These are phyloP conservation scores for Helarctos malayanus DNA, from an alignment of 2,797 vertebrate genomes.

Conservation along the genomic window DNA sequence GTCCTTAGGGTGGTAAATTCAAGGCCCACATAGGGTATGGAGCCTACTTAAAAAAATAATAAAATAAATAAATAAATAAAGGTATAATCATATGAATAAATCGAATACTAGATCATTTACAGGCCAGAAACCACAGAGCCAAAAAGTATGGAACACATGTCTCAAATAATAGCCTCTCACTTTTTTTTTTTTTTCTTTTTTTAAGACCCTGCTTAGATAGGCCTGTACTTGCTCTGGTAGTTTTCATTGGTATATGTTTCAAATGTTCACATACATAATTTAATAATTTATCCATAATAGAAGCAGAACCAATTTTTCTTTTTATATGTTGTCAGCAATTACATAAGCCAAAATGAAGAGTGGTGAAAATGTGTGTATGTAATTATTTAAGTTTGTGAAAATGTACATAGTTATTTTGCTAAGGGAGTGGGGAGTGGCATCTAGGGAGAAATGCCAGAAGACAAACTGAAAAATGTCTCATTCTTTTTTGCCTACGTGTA, in stretches of 20 bases:
- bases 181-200: not conserved
- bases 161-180: not conserved
- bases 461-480: not conserved
- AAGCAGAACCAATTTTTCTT: conserved; percentile 31
- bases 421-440: not conserved
- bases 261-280: conserved; percentile 1
- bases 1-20: not conserved
- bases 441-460: not conserved
- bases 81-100: not conserved
- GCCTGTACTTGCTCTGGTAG: conserved; percentile 14
- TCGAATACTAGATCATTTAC: not conserved
- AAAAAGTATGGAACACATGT: not conserved
- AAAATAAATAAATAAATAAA: conserved; percentile 7
- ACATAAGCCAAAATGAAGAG: not conserved
- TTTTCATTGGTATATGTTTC: conserved; percentile 40
- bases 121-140: not conserved
- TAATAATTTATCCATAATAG: conserved; percentile 26
- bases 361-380: not conserved
- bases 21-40: not conserved
- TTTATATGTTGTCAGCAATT: not conserved
- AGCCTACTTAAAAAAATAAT: not conserved
- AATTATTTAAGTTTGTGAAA: conserved; percentile 48
- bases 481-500: not conserved
- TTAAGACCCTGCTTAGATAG: not conserved
- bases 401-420: conserved; percentile 39